These are phyloP conservation scores for Hypena proboscidalis DNA, from an alignment of 2,888 invertebrate genomes.

Conservation along the genomic window DNA sequence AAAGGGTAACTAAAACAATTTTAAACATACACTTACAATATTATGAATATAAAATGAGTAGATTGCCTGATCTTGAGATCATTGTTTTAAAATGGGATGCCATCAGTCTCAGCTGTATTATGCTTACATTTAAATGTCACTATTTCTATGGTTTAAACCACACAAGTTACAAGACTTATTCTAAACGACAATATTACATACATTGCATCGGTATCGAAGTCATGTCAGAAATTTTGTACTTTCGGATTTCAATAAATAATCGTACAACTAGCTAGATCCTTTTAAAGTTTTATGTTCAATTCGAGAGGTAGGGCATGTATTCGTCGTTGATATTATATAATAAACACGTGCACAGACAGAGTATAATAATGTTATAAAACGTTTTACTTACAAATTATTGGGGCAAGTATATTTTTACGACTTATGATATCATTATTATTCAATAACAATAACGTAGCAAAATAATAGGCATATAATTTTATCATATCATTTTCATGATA, in stretches of 20 bases:
- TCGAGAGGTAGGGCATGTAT: conserved; percentile 7
- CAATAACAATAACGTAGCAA: conserved; percentile 32
- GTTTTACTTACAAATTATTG: conserved; percentile 40
- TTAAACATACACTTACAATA: conserved; percentile 22
- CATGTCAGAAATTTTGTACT: conserved; percentile 35
- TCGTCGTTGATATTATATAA: conserved; percentile 12
- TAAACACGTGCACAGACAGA: conserved; percentile 46
- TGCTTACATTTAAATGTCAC: conserved; percentile 22
- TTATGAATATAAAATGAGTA: conserved; percentile 27
- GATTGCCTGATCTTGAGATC: conserved; percentile 44
- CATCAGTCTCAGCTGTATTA: conserved; percentile 43
- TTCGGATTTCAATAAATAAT: conserved; percentile 19
- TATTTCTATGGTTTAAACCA: conserved; percentile 21
- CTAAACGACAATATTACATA: conserved; percentile 12
- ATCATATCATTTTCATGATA: conserved; percentile 2
- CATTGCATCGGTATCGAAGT: conserved; percentile 3
- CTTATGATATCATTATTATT: conserved; percentile 19
- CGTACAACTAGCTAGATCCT: conserved; percentile 5
- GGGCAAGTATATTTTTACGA: conserved; percentile 30
- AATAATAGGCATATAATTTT: conserved; percentile 11
- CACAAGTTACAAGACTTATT: conserved; percentile 18
- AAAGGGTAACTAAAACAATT: conserved; percentile 45
- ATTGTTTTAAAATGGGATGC: conserved; percentile 28
- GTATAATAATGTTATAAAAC: conserved; percentile 23
- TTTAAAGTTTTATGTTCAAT: conserved; percentile 6